These are phyloP conservation scores for Suillia variegata DNA, from an alignment of 2,888 invertebrate genomes.

Conservation along the genomic window DNA sequence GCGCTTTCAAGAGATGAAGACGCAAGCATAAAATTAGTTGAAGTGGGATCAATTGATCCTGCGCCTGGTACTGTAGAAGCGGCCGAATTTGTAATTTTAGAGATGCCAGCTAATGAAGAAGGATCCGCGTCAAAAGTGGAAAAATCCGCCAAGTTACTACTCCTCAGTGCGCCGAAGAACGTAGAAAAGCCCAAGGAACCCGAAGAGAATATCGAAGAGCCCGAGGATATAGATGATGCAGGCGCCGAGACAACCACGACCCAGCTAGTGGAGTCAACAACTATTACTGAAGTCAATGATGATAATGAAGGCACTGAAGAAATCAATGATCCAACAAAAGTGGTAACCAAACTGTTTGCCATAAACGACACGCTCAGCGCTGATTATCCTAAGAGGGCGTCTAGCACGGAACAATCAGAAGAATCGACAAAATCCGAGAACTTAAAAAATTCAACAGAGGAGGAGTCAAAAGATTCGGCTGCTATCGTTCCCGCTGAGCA, in stretches of 20 bases:
- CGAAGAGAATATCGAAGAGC: conserved; percentile 45
- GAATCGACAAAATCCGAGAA: background rate
- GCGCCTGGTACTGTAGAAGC: conserved; percentile 30
- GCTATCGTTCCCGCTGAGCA: conserved; percentile 39
- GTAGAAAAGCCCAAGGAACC: conserved; percentile 39
- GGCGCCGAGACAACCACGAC: conserved; percentile 24
- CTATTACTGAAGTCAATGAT: conserved; percentile 22
- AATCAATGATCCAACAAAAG: background rate
- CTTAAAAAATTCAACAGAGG: too few species aligned
- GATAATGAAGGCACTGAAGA: background rate
- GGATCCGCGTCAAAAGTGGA: conserved; percentile 9
- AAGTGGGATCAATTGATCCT: conserved; percentile 33
- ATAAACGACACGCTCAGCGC: conserved; percentile 30
- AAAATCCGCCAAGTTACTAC: conserved; percentile 43
- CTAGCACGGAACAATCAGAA: background rate
- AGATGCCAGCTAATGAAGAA: background rate
- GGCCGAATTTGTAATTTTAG: conserved; percentile 16
- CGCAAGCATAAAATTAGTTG: background rate
- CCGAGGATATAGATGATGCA: conserved; percentile 37
- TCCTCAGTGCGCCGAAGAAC: conserved; percentile 45
- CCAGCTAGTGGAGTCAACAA: conserved; percentile 16
- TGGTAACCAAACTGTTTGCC: conserved; percentile 37
- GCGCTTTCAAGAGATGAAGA: background rate
- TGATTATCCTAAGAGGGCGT: too few species aligned
- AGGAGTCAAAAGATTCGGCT: conserved; percentile 5